These are phyloP conservation scores for Agelas oroides DNA, from an alignment of 37 sponge, comb jelly and placozoan species.

Conservation along the genomic window DNA sequence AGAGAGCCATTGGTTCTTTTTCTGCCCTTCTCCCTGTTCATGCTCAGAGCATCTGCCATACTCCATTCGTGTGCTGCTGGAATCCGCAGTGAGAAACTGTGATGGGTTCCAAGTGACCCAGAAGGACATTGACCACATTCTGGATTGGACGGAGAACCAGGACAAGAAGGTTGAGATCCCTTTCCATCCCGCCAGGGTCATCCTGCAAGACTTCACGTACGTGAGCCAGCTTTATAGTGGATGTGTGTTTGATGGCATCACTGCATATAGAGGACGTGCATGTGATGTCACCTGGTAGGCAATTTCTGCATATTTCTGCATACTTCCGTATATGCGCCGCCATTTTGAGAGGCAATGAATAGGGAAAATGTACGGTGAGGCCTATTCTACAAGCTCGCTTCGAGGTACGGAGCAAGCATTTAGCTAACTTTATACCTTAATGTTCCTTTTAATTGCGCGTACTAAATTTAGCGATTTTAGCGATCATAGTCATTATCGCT, in stretches of 20 bases:
- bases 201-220: constrained; percentile 92
- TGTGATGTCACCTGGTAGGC: no score
- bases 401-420: neutral
- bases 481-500: no score
- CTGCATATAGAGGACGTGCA: neutral
- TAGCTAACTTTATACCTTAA: no score
- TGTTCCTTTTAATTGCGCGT: no score
- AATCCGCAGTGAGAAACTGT: constrained; percentile 88
- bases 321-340: no score
- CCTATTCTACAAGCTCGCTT: no score
- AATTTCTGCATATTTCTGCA: no score
- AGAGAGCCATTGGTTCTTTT: neutral
- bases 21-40: neutral
- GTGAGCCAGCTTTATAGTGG: neutral
- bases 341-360: no score
- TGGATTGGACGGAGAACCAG: constrained; percentile 82
- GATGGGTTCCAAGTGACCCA: constrained; percentile 74
- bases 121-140: constrained; percentile 69
- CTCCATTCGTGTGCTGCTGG: constrained; percentile 86
- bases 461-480: no score
- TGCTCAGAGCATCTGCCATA: constrained; percentile 70
- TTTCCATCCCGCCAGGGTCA: constrained; percentile 87
- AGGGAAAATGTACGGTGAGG: no score
- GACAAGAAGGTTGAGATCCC: constrained; percentile 80
- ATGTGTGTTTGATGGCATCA: no score